phyloP scores from a whole-genome alignment of 2,888 invertebrate genomes.

The Meteorus colon region DNA sequence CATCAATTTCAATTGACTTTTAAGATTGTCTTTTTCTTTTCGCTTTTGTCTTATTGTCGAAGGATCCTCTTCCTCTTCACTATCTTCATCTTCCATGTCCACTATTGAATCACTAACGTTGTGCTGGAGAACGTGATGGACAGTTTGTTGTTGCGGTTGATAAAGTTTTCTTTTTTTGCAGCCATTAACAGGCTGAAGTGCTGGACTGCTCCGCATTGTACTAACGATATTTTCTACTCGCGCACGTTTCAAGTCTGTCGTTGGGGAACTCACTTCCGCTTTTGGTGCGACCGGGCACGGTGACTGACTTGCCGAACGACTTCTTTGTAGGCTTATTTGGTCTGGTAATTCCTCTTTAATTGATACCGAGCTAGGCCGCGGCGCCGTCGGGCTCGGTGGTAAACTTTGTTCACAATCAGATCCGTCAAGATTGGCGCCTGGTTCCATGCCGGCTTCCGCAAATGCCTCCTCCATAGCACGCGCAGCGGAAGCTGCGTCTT shows the following conservation, averaged over 20 bases:
- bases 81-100: slow-evolving; percentile 82
- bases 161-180: slow-evolving; percentile 97
- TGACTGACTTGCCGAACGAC: slow-evolving; percentile 66
- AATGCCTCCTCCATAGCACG: slow-evolving; percentile 78
- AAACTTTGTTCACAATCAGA: slow-evolving; percentile 71
- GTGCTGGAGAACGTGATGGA: slow-evolving; percentile 77
- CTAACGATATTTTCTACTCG: slow-evolving; percentile 97
- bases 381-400: slow-evolving; percentile 69
- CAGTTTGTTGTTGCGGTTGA: slow-evolving; percentile 94
- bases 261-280: slow-evolving; percentile 72
- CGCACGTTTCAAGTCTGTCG: slow-evolving; percentile 91
- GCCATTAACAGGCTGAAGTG: slow-evolving; percentile 85
- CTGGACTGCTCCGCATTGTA: slow-evolving; percentile 92
- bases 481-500: slow-evolving; percentile 73
- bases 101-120: slow-evolving; percentile 77
- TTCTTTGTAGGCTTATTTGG: slow-evolving; percentile 66
- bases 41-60: slow-evolving; percentile 88
- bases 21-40: slow-evolving; percentile 89
- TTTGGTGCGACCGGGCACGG: slow-evolving; percentile 69
- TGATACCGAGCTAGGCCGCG: slow-evolving; percentile 69
- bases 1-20: slow-evolving; percentile 89
- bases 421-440: slow-evolving; percentile 71
- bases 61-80: slow-evolving; percentile 84
- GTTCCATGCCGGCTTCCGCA: slow-evolving; percentile 78
- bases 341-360: slow-evolving; percentile 71